phyloP scores from a whole-genome alignment of 2,888 invertebrate genomes.

The Cryptophagus acutangulus region DNA sequence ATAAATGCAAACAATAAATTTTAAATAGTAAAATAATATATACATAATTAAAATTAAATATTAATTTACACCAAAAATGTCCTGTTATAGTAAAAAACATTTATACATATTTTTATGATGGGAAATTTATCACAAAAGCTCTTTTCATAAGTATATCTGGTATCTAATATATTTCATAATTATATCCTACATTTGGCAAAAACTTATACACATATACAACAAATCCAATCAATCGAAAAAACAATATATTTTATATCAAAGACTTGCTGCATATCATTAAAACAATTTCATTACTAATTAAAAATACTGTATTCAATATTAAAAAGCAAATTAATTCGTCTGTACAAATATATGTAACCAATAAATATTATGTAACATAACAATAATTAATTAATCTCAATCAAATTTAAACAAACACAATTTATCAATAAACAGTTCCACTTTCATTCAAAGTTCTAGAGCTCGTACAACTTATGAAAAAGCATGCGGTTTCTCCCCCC shows the following conservation, averaged over 20 bases:
- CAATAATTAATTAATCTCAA: background rate
- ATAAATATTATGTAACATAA: background rate
- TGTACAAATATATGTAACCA: background rate
- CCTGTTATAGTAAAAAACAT: conserved; percentile 20
- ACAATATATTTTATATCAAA: no score
- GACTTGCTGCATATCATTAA: no score
- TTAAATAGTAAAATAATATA: no score
- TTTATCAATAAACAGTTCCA: background rate
- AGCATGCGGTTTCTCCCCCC: no score
- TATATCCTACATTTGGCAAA: conserved; percentile 30
- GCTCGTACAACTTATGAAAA: conserved; percentile 1
- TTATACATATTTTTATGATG: conserved; percentile 14
- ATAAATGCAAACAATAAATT: no score
- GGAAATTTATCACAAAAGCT: conserved; percentile 33
- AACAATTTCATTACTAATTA: no score
- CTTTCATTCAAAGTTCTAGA: no score
- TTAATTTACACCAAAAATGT: no score
- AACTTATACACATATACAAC: no score
- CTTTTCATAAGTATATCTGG: conserved; percentile 25
- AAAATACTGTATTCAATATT: background rate
- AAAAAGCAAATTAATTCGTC: background rate
- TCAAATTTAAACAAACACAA: background rate
- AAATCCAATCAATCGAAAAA: conserved; percentile 13
- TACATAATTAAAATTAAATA: no score
- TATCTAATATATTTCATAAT: conserved; percentile 17